Percentiles rank a stretch among this genome's conserved stretches.
Evolutionary conservation across 2,888 invertebrate genomes (phyloP).

Genomic region (Oasisia sp.): DNA sequence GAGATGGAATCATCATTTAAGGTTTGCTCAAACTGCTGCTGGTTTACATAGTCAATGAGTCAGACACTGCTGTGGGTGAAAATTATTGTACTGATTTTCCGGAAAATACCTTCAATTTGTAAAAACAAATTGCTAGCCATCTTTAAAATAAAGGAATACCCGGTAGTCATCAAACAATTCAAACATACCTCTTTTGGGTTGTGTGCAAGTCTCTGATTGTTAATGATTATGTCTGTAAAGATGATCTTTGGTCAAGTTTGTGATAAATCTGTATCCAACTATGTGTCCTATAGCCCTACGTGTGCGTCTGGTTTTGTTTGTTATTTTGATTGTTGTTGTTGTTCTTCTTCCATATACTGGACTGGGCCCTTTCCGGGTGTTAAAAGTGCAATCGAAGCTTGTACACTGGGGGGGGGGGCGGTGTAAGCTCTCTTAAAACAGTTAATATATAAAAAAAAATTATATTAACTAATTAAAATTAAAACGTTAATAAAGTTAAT

Average conservation of each 20-base stretch:
- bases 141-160: no score
- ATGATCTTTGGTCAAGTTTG: neutral
- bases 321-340: neutral
- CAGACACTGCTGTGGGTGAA: neutral
- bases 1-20: constrained; percentile 78
- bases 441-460: no score
- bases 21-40: constrained; percentile 43
- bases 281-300: neutral
- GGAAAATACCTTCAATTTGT: neutral
- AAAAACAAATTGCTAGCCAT: neutral
- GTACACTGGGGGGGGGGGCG: no score
- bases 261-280: neutral
- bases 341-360: no score
- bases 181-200: no score
- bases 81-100: neutral
- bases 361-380: no score
- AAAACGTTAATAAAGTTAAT: no score
- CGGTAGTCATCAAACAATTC: neutral
- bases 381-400: no score
- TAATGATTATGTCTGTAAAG: neutral
- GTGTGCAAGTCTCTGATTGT: neutral
- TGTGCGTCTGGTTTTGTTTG: neutral
- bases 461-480: no score
- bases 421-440: no score
- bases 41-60: no score